Evolutionary conservation across 2,888 invertebrate genomes (phyloP), one percentile per base, ranked within the genome.

Genomic region (Podabrus alpinus): DNA sequence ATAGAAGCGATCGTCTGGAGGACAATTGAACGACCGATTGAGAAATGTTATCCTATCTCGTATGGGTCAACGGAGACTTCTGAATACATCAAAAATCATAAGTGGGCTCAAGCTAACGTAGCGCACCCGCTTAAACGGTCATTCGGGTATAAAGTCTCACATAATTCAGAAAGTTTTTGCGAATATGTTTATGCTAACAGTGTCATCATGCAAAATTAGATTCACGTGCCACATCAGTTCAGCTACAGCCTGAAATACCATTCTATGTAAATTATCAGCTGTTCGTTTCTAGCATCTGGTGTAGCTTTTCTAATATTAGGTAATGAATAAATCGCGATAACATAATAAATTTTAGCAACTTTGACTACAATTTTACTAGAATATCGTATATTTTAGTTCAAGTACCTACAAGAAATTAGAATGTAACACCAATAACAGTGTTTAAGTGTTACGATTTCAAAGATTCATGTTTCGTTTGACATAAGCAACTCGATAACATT

Each of bases 51-150:
- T 76, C 78, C 78, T 74, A 73, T 76, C 77, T 77, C 74, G 77
- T 76, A 78, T 77, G 77, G 79, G 78, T 80, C 81, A 77, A 74
- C 76, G 75, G 76, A 77, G 77, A 78, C 70, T 70, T 78, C 79
- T 80, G 81, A 81, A 81, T 80, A 80, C 78, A 80, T 81, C 80
- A 79, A 79, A 80, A 81, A 79, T 80, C 76, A 80, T 80, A 80
- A 77, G 77, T 74, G 66, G 68, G 77, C 70, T 64, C 71, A 71
- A 76, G 67, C 77, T 77, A 76, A 77, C 73, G 77, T 72, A 68
- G 67, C 72, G 74, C 71, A 66, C 69, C 71, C 75, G 76, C 75
- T 77, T 72, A 59, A 74, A 77, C 71, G 75, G 74, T 72, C 70
- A 73, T 62, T 75, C 77, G 62, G 64, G 72, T 59, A 68, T 73